Conservation (phyloP, 2,797 vertebrate genomes). For the Ibycter americanus region DNA sequence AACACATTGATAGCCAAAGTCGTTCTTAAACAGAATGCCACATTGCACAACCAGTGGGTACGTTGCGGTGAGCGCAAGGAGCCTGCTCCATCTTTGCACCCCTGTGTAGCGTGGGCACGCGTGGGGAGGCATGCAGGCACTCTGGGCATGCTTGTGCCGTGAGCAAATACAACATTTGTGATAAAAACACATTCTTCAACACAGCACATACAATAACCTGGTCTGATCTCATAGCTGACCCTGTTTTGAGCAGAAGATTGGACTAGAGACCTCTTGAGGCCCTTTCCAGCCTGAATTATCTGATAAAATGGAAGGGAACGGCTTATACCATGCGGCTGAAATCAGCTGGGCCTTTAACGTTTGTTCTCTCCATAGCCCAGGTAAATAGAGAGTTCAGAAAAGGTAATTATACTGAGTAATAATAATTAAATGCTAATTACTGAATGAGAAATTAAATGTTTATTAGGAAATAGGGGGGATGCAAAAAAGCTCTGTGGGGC, state of each 20-base stretch:
- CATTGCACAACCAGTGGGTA: fast-evolving
- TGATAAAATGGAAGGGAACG: neutral
- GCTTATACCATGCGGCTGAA: neutral
- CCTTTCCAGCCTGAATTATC: neutral
- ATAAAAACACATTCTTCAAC: neutral
- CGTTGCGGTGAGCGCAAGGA: fast-evolving
- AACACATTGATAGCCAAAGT: neutral
- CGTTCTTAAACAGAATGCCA: neutral
- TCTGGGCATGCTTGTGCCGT: neutral
- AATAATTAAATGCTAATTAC: neutral
- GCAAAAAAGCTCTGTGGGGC: neutral
- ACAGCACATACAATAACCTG: neutral
- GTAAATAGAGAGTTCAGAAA: neutral
- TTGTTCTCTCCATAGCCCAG: neutral
- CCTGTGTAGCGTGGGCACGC: fast-evolving
- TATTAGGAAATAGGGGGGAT: neutral
- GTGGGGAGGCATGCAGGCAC: neutral
- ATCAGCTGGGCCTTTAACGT: neutral
- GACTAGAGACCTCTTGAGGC: neutral
- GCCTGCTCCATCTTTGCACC: neutral
- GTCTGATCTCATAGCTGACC: neutral
- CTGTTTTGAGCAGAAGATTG: neutral
- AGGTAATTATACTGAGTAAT: neutral
- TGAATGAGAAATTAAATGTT: neutral
- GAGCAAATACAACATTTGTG: neutral